phyloP scores from a whole-genome alignment of 2,797 vertebrate species.

The Pseudocheirus occidentalis region DNA sequence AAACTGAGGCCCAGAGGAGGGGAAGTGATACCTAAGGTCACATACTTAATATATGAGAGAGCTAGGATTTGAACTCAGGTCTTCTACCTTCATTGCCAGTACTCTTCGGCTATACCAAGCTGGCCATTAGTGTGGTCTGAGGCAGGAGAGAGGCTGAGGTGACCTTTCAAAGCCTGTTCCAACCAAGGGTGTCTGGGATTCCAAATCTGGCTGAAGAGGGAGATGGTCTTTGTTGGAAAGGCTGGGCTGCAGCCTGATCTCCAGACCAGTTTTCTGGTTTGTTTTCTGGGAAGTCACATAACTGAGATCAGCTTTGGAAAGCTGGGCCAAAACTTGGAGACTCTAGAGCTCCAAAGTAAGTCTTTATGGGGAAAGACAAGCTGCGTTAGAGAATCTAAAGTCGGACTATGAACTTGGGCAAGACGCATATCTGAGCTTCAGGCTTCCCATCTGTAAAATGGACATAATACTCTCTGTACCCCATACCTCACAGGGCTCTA shows the following conservation, averaged over 20 bases:
- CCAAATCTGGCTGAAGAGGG: background rate
- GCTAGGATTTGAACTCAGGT: background rate
- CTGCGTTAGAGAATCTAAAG: background rate
- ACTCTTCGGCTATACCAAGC: background rate
- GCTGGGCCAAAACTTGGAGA: background rate
- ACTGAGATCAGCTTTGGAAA: slow-evolving; percentile 33
- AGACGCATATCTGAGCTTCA: background rate
- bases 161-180: slow-evolving; percentile 15
- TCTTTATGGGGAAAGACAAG: slow-evolving; percentile 31
- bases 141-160: background rate
- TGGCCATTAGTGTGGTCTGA: background rate
- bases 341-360: background rate
- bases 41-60: background rate
- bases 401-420: background rate
- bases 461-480: background rate
- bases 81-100: background rate
- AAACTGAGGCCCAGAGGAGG: background rate
- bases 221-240: background rate
- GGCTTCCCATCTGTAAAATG: background rate
- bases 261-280: slow-evolving; percentile 19
- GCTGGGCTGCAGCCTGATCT: background rate
- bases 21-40: background rate
- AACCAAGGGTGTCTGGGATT: slow-evolving; percentile 25
- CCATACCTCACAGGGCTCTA: background rate
- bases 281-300: background rate